Conservation (phyloP, 2,888 invertebrate species). For the Philereme vetulata region DNA sequence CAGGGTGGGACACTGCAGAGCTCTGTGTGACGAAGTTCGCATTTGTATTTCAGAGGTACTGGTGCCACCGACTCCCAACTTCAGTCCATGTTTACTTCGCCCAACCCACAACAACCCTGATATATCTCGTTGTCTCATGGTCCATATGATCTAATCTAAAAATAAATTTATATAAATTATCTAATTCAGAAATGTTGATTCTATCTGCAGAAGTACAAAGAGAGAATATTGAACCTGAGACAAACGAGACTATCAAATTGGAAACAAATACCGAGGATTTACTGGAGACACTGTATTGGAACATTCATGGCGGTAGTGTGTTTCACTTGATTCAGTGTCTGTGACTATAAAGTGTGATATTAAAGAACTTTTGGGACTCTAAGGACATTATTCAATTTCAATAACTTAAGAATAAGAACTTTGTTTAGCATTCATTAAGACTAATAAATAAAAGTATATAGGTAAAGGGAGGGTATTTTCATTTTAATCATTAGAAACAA, state of each 20-base stretch:
- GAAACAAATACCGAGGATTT: conserved; percentile 77
- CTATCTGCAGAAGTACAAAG: conserved; percentile 83
- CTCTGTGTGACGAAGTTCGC: conserved; percentile 77
- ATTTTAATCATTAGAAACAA: conserved; percentile 52
- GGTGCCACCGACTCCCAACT: conserved; percentile 77
- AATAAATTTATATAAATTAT: conserved; percentile 34
- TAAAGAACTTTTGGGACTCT: conserved; percentile 54
- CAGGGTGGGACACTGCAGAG: conserved; percentile 50
- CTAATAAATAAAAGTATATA: conserved; percentile 68
- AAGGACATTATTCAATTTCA: conserved; percentile 35
- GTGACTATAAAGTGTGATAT: conserved; percentile 56
- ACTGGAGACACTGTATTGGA: conserved; percentile 84
- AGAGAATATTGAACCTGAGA: conserved; percentile 79
- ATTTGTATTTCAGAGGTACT: conserved; percentile 82
- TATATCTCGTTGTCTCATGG: conserved; percentile 86
- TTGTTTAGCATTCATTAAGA: conserved; percentile 52
- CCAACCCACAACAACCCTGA: conserved; percentile 85
- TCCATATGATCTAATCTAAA: conserved; percentile 83
- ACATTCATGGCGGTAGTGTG: conserved; percentile 86
- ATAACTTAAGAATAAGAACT: conserved; percentile 37
- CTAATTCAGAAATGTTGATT: conserved; percentile 75
- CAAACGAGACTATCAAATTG: conserved; percentile 72
- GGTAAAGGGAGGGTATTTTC: conserved; percentile 69
- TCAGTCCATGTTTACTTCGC: conserved; percentile 78
- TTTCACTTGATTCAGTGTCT: conserved; percentile 82